A percentile compares a stretch with the other conserved stretches of the same genome.
Evolutionary conservation across 2,888 invertebrate species (phyloP).

Genomic region (Cephus runcator): DNA sequence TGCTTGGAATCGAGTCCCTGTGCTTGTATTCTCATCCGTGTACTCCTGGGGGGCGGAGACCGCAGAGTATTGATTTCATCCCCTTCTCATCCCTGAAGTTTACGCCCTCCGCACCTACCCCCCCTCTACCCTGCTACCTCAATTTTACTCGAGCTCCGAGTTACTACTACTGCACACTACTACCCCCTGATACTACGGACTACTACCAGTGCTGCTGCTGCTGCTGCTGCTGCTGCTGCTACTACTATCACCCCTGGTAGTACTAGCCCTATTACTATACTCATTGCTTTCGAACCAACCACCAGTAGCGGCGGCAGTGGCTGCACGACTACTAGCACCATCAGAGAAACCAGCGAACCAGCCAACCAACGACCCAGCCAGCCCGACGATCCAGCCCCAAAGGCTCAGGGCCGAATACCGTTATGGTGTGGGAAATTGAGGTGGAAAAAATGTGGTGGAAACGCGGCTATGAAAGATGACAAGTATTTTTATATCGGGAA

Average conservation of each 20-base stretch:
- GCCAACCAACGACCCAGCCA: conserved; percentile 18
- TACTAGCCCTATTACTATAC: not conserved
- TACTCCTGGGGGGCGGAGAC: conserved; percentile 61
- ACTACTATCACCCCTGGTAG: not conserved
- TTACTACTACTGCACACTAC: not conserved
- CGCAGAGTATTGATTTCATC: conserved; percentile 64
- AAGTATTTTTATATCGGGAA: conserved; percentile 1
- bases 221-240: not conserved
- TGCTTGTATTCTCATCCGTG: conserved; percentile 54
- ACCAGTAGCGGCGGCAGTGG: not conserved
- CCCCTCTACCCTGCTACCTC: conserved; percentile 23
- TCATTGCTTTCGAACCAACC: not conserved
- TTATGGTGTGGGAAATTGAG: conserved; percentile 23
- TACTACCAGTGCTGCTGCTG: not conserved
- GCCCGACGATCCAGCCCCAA: conserved; percentile 22
- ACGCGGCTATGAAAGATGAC: conserved; percentile 15
- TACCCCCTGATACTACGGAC: not conserved
- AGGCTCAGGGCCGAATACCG: conserved; percentile 9
- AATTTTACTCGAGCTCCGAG: conserved; percentile 9
- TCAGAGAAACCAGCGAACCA: conserved; percentile 15
- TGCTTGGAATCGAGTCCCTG: conserved; percentile 22
- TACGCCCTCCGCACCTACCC: conserved; percentile 38
- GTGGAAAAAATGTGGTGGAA: conserved; percentile 20
- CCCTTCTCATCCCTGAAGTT: conserved; percentile 40
- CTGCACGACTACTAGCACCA: not conserved